Base-by-base conservation (phyloP, 2,797 vertebrate genomes). In the Buceros bicornis region DNA sequence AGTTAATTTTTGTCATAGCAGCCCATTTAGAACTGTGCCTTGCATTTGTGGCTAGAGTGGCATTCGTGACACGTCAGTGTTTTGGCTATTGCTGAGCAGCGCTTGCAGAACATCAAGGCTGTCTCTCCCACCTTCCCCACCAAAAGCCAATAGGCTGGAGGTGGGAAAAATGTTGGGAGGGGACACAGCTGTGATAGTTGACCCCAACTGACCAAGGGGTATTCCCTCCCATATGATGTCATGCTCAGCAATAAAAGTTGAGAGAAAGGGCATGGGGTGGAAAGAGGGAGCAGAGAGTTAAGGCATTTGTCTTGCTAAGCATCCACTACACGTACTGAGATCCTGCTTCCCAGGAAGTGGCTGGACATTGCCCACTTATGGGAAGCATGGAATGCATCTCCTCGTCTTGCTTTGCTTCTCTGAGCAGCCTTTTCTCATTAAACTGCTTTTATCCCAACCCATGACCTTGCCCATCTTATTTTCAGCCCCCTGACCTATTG, bases 221-320 rank as follows among this genome's bases (percentile, higher is more conserved):
- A 53, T 53, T 43, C 15, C 31, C 11, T 42, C 22, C 4, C 5
- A 2, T 24, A 21, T 40, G 11, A 17, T 26, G 14, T 8, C 22
- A 3, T 43, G 9, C 18, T 67, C 20, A 13, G 37, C 31, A 57
- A 48, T 21, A 65, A 48, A 43, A 69, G 3, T 51, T 57, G 64
- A 66, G 42, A 76, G 50, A 47, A 58, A 54, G 10, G 16, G 2
- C 6, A 1, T 11, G 0, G 2, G 16, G 15, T 18, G 2, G 16
- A 13, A 10, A 13, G 8, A 4, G 5, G 18, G 3, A 12, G 11
- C 7, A 3, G 18, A 2, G 4, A 47, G 4, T 47, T 64, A 31
- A 64, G 9, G 15, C 5, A 24, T 65, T 60, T 80, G 7, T 53
- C 24, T 69, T 73, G 50, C 24, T 9, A 48, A 89, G 45, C 12